Conservation (phyloP, 30 jellyfish, hydroid and myxozoan genomes). For the Chrysaora quinquecirrha region DNA sequence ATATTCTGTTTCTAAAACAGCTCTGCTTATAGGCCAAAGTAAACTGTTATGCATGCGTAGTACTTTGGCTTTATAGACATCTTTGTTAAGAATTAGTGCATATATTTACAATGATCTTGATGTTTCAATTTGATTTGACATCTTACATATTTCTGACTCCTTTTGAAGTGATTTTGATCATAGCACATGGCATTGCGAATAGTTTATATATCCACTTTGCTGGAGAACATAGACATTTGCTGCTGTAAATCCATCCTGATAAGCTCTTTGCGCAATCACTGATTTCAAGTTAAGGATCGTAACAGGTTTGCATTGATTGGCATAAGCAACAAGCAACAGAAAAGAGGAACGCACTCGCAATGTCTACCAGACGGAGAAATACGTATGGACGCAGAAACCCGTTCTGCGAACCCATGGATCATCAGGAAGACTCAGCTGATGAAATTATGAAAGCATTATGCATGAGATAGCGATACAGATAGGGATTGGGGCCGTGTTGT, state of each 20-base stretch:
- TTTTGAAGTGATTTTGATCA: constrained; percentile 16
- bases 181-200: constrained; percentile 29
- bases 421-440: background rate
- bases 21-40: too few relatives aligned
- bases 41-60: too few relatives aligned
- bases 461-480: background rate
- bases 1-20: too few relatives aligned
- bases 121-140: too few relatives aligned
- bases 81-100: too few relatives aligned
- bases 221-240: constrained; percentile 19
- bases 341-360: background rate
- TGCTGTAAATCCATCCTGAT: constrained; percentile 25
- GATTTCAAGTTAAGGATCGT: too few relatives aligned
- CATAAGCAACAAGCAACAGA: too few relatives aligned
- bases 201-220: constrained; percentile 17
- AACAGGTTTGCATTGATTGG: too few relatives aligned
- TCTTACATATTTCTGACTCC: constrained; percentile 44
- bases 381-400: background rate
- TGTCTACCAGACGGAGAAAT: background rate
- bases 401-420: background rate
- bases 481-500: too few relatives aligned
- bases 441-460: background rate
- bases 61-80: too few relatives aligned
- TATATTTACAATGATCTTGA: too few relatives aligned
- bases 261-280: constrained; percentile 40